These are phyloP conservation scores for Mobula hypostoma DNA, from an alignment of 2,113 vertebrate genomes.

Conservation along the genomic window DNA sequence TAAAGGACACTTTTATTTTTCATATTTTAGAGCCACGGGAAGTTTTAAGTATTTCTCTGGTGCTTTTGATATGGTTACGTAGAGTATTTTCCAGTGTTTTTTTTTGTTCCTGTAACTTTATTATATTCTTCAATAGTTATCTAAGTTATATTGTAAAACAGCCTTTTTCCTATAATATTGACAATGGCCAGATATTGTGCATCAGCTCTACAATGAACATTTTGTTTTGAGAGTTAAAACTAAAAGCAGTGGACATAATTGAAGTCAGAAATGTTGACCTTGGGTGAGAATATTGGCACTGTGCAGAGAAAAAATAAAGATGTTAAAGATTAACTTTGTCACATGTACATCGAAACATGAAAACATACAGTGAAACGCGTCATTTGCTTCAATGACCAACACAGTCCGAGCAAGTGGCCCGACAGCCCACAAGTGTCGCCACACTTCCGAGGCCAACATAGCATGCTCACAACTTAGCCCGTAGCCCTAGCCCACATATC, in stretches of 20 bases:
- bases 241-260: neutral
- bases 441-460: too few species aligned
- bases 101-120: neutral
- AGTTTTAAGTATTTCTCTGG: conserved; percentile 2
- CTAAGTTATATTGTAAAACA: neutral
- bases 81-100: neutral
- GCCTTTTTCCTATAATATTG: neutral
- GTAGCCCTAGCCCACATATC: too few species aligned
- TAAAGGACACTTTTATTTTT: neutral
- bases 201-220: neutral
- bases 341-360: too few species aligned
- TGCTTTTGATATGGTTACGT: neutral
- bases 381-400: too few species aligned
- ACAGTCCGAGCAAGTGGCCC: too few species aligned
- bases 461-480: too few species aligned
- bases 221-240: neutral
- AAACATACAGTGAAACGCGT: too few species aligned
- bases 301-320: neutral
- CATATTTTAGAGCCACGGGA: neutral
- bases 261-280: neutral
- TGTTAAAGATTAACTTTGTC: too few species aligned
- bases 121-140: neutral
- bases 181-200: neutral
- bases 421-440: too few species aligned
- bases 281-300: neutral